A percentile compares a stretch with the other conserved stretches of the same genome.
Conservation (phyloP, 2,888 invertebrate species). For the Xanthia icteritia region DNA sequence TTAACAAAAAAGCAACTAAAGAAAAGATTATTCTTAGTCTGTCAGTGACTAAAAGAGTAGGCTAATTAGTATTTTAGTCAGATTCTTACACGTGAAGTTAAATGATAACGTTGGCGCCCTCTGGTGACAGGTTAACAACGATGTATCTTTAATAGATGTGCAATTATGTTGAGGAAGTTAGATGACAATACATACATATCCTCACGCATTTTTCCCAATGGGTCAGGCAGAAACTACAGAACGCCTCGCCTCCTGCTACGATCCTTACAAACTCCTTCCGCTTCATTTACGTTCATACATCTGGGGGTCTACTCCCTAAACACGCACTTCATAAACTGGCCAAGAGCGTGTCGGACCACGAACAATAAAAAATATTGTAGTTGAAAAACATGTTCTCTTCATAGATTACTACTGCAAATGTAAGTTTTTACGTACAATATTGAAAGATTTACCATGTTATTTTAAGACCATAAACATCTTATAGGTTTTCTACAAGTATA, state of each 20-base stretch:
- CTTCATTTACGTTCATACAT: too few species aligned
- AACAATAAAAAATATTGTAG: too few species aligned
- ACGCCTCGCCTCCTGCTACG: background rate
- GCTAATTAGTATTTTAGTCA: conserved; percentile 17
- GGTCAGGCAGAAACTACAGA: background rate
- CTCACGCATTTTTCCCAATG: background rate
- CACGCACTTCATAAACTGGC: too few species aligned
- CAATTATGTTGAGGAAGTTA: background rate
- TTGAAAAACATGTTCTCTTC: too few species aligned
- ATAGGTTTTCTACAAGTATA: too few species aligned
- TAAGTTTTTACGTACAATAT: too few species aligned
- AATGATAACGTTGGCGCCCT: background rate
- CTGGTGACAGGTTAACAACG: background rate
- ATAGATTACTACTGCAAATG: too few species aligned
- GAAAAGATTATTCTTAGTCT: background rate
- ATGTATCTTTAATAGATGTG: background rate
- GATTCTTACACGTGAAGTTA: background rate
- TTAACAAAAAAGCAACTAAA: background rate
- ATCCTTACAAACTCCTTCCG: too few species aligned
- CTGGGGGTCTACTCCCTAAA: too few species aligned
- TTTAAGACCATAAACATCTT: too few species aligned
- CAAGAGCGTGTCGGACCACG: too few species aligned
- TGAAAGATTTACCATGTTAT: too few species aligned
- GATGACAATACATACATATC: background rate
- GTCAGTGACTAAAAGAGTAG: background rate